These are phyloP conservation scores for Girardinus metallicus DNA, from an alignment of 2,797 vertebrate species.

Conservation along the genomic window DNA sequence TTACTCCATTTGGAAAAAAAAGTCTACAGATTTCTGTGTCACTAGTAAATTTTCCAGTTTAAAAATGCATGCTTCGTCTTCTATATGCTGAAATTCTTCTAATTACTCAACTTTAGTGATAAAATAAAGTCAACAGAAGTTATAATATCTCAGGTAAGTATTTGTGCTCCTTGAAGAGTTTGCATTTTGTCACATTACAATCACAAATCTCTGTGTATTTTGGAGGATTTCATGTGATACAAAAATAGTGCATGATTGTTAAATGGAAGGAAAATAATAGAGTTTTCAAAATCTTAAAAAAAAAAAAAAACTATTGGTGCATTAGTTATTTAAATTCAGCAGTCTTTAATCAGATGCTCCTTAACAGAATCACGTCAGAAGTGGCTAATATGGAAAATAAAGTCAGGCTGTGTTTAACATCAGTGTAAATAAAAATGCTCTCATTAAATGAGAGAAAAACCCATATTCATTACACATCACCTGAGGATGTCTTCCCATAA, in stretches of 20 bases:
- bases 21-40: background rate
- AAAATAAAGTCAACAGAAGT: background rate
- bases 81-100: background rate
- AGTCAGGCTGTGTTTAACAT: background rate
- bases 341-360: background rate
- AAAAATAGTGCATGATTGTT: background rate
- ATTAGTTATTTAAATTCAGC: background rate
- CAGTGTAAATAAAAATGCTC: background rate
- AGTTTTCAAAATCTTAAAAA: background rate
- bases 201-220: background rate
- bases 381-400: background rate
- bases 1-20: conserved; percentile 2
- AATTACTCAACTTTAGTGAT: background rate
- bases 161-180: background rate
- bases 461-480: background rate
- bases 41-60: background rate
- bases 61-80: background rate
- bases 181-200: background rate
- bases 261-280: background rate
- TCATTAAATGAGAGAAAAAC: background rate
- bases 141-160: background rate
- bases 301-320: background rate
- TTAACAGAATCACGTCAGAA: background rate
- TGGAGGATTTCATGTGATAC: background rate
- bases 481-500: background rate